phyloP scores from a whole-genome alignment of 2,113 vertebrate species.

The Gnathonemus echidnorhynchus region DNA sequence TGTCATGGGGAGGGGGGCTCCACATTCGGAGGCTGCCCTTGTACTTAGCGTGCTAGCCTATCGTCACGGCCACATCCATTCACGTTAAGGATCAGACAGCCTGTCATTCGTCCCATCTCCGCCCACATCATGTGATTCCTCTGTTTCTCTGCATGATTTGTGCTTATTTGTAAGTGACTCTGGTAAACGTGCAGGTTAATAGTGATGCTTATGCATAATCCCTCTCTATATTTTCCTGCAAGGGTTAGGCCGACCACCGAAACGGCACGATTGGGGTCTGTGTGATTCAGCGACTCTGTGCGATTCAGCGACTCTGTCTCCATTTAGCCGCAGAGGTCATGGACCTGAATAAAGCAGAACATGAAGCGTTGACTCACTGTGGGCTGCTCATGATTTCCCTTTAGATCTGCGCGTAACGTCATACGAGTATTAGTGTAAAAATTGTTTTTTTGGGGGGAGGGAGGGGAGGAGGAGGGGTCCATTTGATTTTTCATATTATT shows the following conservation, averaged over 20 bases:
- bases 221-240: not conserved
- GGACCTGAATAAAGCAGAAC: not conserved
- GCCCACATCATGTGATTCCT: not conserved
- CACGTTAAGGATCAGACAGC: not conserved
- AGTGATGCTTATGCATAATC: not conserved
- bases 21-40: not conserved
- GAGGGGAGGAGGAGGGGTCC: not conserved
- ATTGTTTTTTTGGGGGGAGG: not conserved
- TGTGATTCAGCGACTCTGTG: not conserved
- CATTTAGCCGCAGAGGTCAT: not conserved
- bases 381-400: not conserved
- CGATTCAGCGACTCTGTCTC: not conserved
- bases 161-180: not conserved
- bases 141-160: not conserved
- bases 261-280: not conserved
- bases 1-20: slow-evolving; percentile 59
- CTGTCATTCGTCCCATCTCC: not conserved
- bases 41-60: not conserved
- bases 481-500: not conserved
- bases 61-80: not conserved
- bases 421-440: not conserved
- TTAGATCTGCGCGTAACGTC: not conserved
- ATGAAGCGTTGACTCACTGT: not conserved
- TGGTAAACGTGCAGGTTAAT: not conserved
- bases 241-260: not conserved